These are phyloP conservation scores for Ia io DNA, from an alignment of 2,113 vertebrate genomes.

Conservation along the genomic window DNA sequence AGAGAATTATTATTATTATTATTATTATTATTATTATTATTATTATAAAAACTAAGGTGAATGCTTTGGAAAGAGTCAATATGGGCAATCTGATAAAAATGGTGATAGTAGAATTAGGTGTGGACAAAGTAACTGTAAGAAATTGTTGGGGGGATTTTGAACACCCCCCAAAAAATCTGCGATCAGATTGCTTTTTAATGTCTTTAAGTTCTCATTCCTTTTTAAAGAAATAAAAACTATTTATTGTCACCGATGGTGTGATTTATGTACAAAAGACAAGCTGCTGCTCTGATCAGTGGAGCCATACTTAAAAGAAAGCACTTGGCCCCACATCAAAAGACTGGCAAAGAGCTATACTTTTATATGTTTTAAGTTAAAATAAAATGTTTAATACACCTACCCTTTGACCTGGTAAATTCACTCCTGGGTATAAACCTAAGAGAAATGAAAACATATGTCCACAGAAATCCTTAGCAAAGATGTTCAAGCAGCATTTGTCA, in stretches of 20 bases:
- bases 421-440: constrained; percentile 37
- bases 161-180: neutral
- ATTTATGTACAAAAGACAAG: neutral
- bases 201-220: neutral
- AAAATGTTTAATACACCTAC: constrained; percentile 61
- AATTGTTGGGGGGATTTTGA: neutral
- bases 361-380: constrained; percentile 64
- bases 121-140: neutral
- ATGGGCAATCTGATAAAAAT: neutral
- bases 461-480: constrained; percentile 26
- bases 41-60: neutral
- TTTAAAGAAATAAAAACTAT: neutral
- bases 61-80: neutral
- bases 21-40: neutral
- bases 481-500: neutral
- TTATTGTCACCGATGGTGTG: neutral
- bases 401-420: constrained; percentile 64
- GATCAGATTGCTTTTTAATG: neutral
- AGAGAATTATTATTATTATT: neutral
- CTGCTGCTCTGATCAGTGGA: neutral
- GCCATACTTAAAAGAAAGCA: constrained; percentile 2
- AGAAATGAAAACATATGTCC: constrained; percentile 62
- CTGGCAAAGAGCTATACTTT: constrained; percentile 18
- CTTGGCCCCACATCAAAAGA: constrained; percentile 52
- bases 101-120: neutral